These are phyloP conservation scores for Apistogramma diplotaenia DNA, from an alignment of 2,113 vertebrate species.

Conservation along the genomic window DNA sequence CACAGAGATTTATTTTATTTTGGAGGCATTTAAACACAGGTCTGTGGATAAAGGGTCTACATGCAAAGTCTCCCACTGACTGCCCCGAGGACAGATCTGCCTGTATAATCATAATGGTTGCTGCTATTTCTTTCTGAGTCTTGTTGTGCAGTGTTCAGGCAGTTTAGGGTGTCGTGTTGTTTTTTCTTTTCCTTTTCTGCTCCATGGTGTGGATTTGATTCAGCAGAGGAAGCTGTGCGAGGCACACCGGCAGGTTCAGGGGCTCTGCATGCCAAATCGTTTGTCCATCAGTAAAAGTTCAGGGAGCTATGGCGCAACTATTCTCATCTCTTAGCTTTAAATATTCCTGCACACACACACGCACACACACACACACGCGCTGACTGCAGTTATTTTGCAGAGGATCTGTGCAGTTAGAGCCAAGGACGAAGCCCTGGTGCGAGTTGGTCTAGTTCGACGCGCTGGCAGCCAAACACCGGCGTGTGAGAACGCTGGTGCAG, in stretches of 20 bases:
- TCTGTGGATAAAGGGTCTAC: constrained; percentile 19
- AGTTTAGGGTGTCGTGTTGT: constrained; percentile 43
- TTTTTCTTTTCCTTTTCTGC: constrained; percentile 15
- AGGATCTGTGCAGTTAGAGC: constrained; percentile 7
- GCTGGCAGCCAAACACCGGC: not conserved
- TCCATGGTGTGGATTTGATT: constrained; percentile 33
- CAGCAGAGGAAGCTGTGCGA: constrained; percentile 6
- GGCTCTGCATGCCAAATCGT: constrained; percentile 35
- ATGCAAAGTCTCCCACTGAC: not conserved
- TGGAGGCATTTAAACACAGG: not conserved
- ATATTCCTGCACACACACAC: not conserved
- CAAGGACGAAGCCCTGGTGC: constrained; percentile 4
- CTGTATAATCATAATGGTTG: constrained; percentile 32
- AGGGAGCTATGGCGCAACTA: constrained; percentile 39
- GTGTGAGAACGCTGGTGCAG: not conserved
- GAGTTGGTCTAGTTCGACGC: not conserved
- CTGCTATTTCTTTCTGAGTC: constrained; percentile 41
- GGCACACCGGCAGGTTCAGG: constrained; percentile 13
- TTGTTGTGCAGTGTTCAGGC: constrained; percentile 42
- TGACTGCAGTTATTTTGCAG: not conserved
- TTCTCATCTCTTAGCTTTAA: constrained; percentile 54
- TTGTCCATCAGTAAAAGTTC: constrained; percentile 23
- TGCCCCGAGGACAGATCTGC: not conserved
- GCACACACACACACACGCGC: not conserved
- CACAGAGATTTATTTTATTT: not conserved